Evolutionary conservation across 30 jellyfish, hydroid and myxozoan species (phyloP), one percentile per base, ranked within the genome.

Genomic region (Phacellophora camtschatica): DNA sequence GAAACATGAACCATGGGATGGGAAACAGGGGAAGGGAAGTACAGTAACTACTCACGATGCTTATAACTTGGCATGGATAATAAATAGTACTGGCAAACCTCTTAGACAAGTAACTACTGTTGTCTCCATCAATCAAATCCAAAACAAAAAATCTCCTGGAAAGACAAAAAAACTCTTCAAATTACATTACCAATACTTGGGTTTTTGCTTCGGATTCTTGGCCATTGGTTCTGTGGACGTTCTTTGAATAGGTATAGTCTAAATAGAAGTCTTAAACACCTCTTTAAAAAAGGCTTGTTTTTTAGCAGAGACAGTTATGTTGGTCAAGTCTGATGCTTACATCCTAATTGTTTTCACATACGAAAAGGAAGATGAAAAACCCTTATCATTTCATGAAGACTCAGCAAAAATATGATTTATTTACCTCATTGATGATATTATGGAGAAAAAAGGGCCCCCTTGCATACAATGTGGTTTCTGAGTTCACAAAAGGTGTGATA

Each of bases 401-500:
- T 33, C 61, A 65, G 51, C 57, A 65, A 41, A 65, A 65, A 12
- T 37, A 41, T 41, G 79, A 65, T 65, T 22, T 65, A 15, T 65
- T 65, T 65, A 33, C 79, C 28, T 66, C 81, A 66, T 34, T 66
- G 55, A 41, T 39, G 39, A 66, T 66, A 66, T 66, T 41, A 22
- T 22, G 41, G 74, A 23, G 49, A 59, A 23, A 59, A 59, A 59
- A 25, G 74, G 74, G 74, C 25, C 30, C 74, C 46, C 24, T 59
- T 59, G 81, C 81, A 41, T 35, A 31, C 61, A 66, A 16, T 41
- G 68, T 46, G 50, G 54, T 41, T 32, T 41, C 78, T 3, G 59
- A 33, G 78, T 65, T 33, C 78, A 70, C 70, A 70, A 70, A 70
- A 70, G 54, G 83, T 70, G 83, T 37, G 83, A 31, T 50, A 70